These are phyloP conservation scores for Caloenas nicobarica DNA, from an alignment of 2,113 vertebrate genomes.

Conservation along the genomic window DNA sequence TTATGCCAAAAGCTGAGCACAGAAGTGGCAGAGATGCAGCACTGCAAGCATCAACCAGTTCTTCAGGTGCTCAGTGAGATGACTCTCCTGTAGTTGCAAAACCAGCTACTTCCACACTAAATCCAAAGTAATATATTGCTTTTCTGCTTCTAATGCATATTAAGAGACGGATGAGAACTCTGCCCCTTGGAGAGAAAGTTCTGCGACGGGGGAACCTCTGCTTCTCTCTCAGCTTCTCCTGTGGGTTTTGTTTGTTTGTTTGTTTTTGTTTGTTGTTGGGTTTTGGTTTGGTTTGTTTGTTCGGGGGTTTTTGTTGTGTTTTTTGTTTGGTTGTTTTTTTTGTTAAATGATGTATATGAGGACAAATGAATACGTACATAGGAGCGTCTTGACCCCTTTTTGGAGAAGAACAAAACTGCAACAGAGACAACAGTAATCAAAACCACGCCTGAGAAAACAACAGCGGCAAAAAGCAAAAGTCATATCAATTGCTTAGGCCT, in stretches of 20 bases:
- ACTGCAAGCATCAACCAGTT: not conserved
- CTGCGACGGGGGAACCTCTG: not conserved
- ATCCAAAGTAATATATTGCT: not conserved
- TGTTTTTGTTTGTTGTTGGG: too few species aligned
- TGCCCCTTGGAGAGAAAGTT: not conserved
- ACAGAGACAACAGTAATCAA: not conserved
- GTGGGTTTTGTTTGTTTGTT: too few species aligned
- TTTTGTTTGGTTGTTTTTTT: not conserved
- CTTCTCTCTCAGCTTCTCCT: not conserved
- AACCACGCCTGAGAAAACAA: slow-evolving; percentile 21
- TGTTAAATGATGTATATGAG: not conserved
- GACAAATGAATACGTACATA: not conserved
- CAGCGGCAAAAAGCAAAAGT: not conserved
- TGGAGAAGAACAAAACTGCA: not conserved
- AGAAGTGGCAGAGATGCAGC: not conserved
- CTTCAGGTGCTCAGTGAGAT: not conserved
- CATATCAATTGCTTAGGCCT: slow-evolving; percentile 27
- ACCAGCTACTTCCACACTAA: not conserved
- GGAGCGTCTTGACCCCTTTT: not conserved
- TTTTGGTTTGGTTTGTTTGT: too few species aligned
- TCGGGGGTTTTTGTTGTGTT: too few species aligned
- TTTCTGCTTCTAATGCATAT: not conserved
- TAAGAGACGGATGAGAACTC: not conserved
- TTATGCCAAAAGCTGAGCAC: not conserved
- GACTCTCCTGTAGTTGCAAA: not conserved